Conservation (phyloP, 2,113 vertebrate species). For the Triplophysa rosa region DNA sequence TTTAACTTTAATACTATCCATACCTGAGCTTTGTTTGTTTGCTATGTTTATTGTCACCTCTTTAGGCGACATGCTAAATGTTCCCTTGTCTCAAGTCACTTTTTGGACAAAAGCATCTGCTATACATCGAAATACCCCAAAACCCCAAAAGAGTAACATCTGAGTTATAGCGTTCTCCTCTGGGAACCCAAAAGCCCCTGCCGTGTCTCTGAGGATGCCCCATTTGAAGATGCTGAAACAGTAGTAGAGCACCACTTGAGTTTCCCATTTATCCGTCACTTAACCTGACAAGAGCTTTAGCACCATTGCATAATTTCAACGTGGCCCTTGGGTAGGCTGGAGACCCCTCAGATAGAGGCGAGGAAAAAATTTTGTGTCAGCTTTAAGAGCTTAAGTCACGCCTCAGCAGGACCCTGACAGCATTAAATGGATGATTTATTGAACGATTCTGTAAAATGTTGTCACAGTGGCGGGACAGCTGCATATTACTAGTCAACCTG, state of each 20-base stretch:
- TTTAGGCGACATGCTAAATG: too few relatives aligned
- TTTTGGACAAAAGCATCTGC: too few relatives aligned
- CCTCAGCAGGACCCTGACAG: conserved; percentile 44
- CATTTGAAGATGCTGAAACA: conserved; percentile 23
- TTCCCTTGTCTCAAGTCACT: too few relatives aligned
- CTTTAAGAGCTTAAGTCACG: conserved; percentile 53
- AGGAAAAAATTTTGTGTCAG: conserved; percentile 35
- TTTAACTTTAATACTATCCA: too few relatives aligned
- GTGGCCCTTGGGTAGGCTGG: conserved; percentile 1
- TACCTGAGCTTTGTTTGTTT: too few relatives aligned
- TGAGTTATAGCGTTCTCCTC: too few relatives aligned
- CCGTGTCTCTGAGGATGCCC: conserved; percentile 2
- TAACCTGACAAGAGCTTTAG: conserved; percentile 36
- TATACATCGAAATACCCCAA: background rate
- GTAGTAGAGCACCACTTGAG: conserved; percentile 20
- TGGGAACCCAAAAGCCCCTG: background rate
- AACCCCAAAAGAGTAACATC: too few relatives aligned
- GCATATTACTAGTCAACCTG: conserved; percentile 48
- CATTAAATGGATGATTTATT: conserved; percentile 60
- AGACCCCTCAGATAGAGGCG: conserved; percentile 11
- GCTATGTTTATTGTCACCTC: too few relatives aligned
- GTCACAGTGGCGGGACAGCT: conserved; percentile 23
- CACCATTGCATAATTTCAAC: conserved; percentile 33
- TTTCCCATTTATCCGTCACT: conserved; percentile 44
- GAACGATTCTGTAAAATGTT: conserved; percentile 58